Percentiles rank a stretch among this genome's conserved stretches.
phyloP scores from a whole-genome alignment of 1,140 invertebrate species.

The Nasonia vitripennis region DNA sequence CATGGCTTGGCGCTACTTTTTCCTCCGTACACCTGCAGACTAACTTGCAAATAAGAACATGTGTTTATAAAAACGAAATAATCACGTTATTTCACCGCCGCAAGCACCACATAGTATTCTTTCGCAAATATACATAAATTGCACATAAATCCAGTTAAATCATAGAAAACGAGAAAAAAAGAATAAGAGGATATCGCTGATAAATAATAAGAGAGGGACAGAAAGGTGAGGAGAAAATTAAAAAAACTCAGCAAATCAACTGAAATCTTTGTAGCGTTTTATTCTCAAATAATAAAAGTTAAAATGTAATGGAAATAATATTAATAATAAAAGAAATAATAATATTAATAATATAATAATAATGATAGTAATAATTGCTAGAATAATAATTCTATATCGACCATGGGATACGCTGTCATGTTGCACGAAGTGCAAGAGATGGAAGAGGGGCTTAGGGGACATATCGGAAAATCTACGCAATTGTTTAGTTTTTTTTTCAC shows the following conservation, averaged over 20 bases:
- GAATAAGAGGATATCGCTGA: background rate
- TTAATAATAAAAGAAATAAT: conserved; percentile 64
- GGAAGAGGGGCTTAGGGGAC: conserved; percentile 27
- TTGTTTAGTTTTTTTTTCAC: conserved; percentile 45
- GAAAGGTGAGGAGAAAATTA: conserved; percentile 50
- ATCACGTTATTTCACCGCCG: background rate
- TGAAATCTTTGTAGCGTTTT: conserved; percentile 69
- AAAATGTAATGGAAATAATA: conserved; percentile 72
- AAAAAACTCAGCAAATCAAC: conserved; percentile 61
- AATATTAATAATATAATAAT: conserved; percentile 58
- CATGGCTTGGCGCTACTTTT: background rate
- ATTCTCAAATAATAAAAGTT: conserved; percentile 72
- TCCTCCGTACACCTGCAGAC: background rate
- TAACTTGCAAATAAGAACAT: background rate
- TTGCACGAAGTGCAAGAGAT: conserved; percentile 61
- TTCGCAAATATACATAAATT: background rate
- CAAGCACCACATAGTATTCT: conserved; percentile 14
- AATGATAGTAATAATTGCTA: conserved; percentile 59
- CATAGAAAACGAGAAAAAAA: background rate
- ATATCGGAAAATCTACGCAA: conserved; percentile 55
- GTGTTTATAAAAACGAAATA: background rate
- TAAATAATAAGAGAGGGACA: background rate
- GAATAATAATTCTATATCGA: conserved; percentile 57
- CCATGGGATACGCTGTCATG: conserved; percentile 52
- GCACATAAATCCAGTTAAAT: conserved; percentile 12